phyloP scores from a whole-genome alignment of 1,140 invertebrate genomes.

The Ips nitidus region DNA sequence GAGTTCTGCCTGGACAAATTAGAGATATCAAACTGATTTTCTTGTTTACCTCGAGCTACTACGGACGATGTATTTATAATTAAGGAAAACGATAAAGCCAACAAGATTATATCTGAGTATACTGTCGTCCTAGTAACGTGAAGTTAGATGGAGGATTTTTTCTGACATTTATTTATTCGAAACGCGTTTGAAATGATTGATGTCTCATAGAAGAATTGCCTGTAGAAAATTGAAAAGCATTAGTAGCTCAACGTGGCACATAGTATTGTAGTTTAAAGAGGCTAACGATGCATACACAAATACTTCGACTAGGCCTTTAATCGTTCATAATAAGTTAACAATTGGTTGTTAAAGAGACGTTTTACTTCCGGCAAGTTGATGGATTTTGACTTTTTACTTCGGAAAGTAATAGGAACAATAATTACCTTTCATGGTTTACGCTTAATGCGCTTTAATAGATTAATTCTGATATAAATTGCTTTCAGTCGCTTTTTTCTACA shows the following conservation, averaged over 20 bases:
- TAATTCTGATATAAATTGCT: slow-evolving; percentile 20
- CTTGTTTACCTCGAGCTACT: slow-evolving; percentile 15
- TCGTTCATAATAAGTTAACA: slow-evolving; percentile 26
- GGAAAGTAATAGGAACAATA: slow-evolving; percentile 9
- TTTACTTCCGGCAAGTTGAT: slow-evolving; percentile 30
- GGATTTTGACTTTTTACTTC: slow-evolving; percentile 12
- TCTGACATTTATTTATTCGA: neutral
- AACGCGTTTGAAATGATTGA: slow-evolving; percentile 12
- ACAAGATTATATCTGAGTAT: neutral
- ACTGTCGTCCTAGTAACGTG: no score
- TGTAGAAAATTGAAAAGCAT: slow-evolving; percentile 9
- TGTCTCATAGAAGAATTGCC: slow-evolving; percentile 4
- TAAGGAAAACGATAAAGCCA: slow-evolving; percentile 11
- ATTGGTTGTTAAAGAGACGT: slow-evolving; percentile 29
- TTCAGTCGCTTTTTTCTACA: slow-evolving; percentile 7
- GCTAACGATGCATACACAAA: slow-evolving; percentile 22
- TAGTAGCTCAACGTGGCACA: neutral
- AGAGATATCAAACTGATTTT: slow-evolving; percentile 21
- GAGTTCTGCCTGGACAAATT: slow-evolving; percentile 17
- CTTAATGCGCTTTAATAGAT: slow-evolving; percentile 19
- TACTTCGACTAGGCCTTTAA: slow-evolving; percentile 20
- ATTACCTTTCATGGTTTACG: slow-evolving; percentile 18
- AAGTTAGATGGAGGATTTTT: no score
- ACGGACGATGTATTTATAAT: slow-evolving; percentile 11
- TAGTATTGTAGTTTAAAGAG: slow-evolving; percentile 11